Base-by-base conservation (phyloP, 2,888 invertebrate genomes). In the Drosophila kambysellisi region DNA sequence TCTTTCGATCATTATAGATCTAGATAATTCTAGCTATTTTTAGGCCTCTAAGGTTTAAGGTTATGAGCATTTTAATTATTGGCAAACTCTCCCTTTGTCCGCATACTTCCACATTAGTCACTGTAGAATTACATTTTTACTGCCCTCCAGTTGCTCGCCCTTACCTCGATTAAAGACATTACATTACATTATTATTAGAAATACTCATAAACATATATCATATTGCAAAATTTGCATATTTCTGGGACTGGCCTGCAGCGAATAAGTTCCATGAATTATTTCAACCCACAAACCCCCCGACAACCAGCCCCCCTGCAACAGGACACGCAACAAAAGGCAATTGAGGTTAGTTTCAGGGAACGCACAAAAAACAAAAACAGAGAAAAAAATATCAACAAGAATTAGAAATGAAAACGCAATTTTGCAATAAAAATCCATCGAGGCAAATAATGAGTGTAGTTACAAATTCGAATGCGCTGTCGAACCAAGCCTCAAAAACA, bases 381-480 rank as follows among this genome's bases (percentile, higher is more conserved):
- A 46, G 39, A 60, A 43, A 35, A 52, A 57, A 67, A 41, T 67
- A 35, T 53, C 12, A 25, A 46, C 64, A 66, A 61, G 74, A 76
- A 82, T 82, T 76, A 66, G 68, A 70, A 81, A 82, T 77, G 75
- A 68, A 83, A 86, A 86, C 86, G 86, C 86, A 85, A 86, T 82
- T 86, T 86, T 75, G 86, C 86, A 82, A 86, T 86, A 86, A 86
- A 86, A 86, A 83, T 62, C 80, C 82, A 82, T 81, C 81, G 81
- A 74, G 68, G 53, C 64, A 54, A 74, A 63, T 70, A 73, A 74
- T 77, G 58, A 70, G 54, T 57, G 30, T 6, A 54, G 65, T 15
- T 30, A 20, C 50, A 33, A 56, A 43, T 58, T 56, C 29, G 57
- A 70, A 67, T 58, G 56, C 52, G n/a, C 15, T 53, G 33, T 53